Evolutionary conservation across 1,140 invertebrate species (phyloP).

Genomic region (Hyposmocoma kahamanoa): DNA sequence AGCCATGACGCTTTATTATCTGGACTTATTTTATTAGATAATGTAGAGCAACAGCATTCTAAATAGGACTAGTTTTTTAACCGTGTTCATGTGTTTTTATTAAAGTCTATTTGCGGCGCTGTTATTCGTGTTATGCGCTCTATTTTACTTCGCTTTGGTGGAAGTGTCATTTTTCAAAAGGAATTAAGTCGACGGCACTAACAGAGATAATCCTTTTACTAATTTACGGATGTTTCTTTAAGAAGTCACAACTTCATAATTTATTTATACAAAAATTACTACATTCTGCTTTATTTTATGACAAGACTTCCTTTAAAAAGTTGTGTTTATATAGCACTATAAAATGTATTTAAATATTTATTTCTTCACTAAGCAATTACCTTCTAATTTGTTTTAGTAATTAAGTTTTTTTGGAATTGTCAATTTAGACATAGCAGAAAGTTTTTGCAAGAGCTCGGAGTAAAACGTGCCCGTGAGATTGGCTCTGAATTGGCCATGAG

Average conservation of each 20-base stretch:
- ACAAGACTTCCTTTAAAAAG: no score
- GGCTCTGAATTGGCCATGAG: conserved; percentile 39
- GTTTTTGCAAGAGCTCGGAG: neutral
- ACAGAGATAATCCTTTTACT: conserved; percentile 20
- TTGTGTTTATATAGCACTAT: no score
- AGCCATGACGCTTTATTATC: neutral
- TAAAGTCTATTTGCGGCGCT: conserved; percentile 14
- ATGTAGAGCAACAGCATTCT: conserved; percentile 14
- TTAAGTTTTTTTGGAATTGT: no score
- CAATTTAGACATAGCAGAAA: neutral
- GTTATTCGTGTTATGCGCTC: conserved; percentile 10
- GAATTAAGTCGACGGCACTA: conserved; percentile 20
- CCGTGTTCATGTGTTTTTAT: conserved; percentile 9
- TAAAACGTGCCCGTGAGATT: conserved; percentile 26
- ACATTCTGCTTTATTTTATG: no score
- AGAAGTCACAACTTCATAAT: no score
- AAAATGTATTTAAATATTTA: no score
- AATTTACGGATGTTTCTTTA: no score
- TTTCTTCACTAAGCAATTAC: no score
- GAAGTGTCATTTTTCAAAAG: conserved; percentile 31
- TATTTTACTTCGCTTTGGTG: conserved; percentile 20
- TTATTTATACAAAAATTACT: no score
- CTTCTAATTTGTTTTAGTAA: no score
- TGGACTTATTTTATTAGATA: conserved; percentile 25
- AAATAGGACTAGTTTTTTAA: neutral